phyloP scores from a whole-genome alignment of 2,113 vertebrate species.

The Stictonetta naevosa region DNA sequence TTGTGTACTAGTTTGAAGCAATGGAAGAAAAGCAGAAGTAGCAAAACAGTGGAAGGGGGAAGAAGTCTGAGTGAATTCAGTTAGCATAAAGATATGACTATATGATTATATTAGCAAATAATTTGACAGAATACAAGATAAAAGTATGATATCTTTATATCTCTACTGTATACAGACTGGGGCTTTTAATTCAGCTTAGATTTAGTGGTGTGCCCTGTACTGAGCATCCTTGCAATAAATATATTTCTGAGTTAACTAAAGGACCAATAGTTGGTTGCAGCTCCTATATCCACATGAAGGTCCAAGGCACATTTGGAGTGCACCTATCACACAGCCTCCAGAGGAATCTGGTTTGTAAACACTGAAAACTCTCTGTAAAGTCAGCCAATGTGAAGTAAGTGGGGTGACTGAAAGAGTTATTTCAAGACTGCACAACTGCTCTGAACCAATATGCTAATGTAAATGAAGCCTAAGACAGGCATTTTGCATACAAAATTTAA shows the following conservation, averaged over 20 bases:
- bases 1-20: neutral
- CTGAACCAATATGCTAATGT: slow-evolving; percentile 23
- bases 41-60: neutral
- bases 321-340: neutral
- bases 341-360: neutral
- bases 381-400: neutral
- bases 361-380: neutral
- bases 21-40: neutral
- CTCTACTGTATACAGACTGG: neutral
- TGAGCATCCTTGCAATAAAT: neutral
- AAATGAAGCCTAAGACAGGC: slow-evolving; percentile 14
- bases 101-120: neutral
- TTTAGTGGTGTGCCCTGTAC: neutral
- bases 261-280: neutral
- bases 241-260: neutral
- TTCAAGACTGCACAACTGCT: slow-evolving; percentile 34
- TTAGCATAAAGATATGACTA: neutral
- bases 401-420: slow-evolving; percentile 18
- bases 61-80: neutral
- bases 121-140: neutral
- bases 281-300: neutral
- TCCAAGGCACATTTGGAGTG: neutral
- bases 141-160: neutral
- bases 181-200: neutral
- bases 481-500: slow-evolving; percentile 32